phyloP scores from a whole-genome alignment of 2,113 vertebrate species.

The Eubucco bourcierii region DNA sequence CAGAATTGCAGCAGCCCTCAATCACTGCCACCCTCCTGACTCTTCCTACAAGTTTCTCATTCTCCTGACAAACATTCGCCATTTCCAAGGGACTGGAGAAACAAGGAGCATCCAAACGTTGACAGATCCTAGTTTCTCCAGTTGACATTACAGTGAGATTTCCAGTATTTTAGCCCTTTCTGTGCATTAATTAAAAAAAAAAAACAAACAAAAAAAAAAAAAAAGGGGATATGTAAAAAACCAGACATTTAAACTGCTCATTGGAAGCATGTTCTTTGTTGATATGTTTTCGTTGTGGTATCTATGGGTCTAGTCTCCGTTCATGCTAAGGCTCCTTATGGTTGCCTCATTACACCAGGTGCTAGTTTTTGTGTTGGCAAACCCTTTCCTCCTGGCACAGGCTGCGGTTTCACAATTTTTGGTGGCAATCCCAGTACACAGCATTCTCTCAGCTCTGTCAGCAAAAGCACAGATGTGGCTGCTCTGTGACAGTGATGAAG shows the following conservation, averaged over 20 bases:
- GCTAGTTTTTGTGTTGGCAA: constrained; percentile 28
- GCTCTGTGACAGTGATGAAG: neutral
- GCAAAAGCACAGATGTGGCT: neutral
- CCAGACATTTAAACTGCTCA: neutral
- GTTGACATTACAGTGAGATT: constrained; percentile 43
- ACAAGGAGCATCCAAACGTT: neutral
- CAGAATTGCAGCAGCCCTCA: constrained; percentile 18
- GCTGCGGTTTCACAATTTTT: neutral
- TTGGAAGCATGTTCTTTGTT: constrained; percentile 47
- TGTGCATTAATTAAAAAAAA: constrained; percentile 62
- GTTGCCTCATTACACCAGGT: constrained; percentile 2
- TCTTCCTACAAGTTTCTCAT: constrained; percentile 27
- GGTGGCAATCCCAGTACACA: neutral
- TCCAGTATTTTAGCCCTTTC: constrained; percentile 69
- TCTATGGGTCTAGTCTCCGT: neutral
- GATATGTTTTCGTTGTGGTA: constrained; percentile 27
- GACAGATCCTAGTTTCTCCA: constrained; percentile 1
- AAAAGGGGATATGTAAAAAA: neutral
- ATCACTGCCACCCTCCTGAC: constrained; percentile 13
- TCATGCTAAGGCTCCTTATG: neutral
- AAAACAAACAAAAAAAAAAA: neutral
- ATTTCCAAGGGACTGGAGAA: neutral
- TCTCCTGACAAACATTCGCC: constrained; percentile 10
- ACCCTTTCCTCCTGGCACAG: neutral
- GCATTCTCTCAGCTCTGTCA: neutral